A percentile compares a stretch with the other conserved stretches of the same genome.
Evolutionary conservation across 2,888 invertebrate genomes (phyloP).

Genomic region (Fabriciana adippe): DNA sequence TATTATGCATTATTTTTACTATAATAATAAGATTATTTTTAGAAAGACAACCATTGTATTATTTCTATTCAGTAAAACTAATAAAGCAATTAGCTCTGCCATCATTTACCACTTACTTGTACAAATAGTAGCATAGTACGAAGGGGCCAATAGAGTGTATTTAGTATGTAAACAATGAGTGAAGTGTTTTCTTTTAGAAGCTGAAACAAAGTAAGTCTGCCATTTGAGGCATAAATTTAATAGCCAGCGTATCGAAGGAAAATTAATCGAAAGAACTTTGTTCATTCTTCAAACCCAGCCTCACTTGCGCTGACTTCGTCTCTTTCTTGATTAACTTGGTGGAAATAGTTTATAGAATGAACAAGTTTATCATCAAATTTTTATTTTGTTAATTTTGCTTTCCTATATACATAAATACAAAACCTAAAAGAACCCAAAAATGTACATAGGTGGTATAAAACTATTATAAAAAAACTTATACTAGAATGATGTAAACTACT

Average conservation of each 20-base stretch:
- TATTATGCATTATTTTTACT: not conserved
- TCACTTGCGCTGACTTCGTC: not conserved
- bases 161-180: constrained; percentile 58
- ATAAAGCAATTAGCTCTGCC: constrained; percentile 25
- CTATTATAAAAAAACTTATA: too few species aligned
- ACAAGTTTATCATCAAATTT: not conserved
- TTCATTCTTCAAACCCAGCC: not conserved
- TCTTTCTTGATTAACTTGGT: constrained; percentile 1
- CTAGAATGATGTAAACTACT: too few species aligned
- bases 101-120: constrained; percentile 51
- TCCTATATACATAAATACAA: too few species aligned
- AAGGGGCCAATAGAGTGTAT: constrained; percentile 48
- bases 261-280: not conserved
- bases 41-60: not conserved
- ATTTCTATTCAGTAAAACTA: constrained; percentile 15
- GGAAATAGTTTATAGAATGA: not conserved
- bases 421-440: too few species aligned
- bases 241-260: not conserved
- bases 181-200: constrained; percentile 52
- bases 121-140: constrained; percentile 55
- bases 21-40: not conserved
- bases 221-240: not conserved
- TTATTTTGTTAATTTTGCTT: too few species aligned
- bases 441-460: too few species aligned
- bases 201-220: not conserved